A percentile compares a stretch with the other conserved stretches of the same genome.
Evolutionary conservation across 2,888 invertebrate species (phyloP).

Genomic region (Temnothorax ravouxi): DNA sequence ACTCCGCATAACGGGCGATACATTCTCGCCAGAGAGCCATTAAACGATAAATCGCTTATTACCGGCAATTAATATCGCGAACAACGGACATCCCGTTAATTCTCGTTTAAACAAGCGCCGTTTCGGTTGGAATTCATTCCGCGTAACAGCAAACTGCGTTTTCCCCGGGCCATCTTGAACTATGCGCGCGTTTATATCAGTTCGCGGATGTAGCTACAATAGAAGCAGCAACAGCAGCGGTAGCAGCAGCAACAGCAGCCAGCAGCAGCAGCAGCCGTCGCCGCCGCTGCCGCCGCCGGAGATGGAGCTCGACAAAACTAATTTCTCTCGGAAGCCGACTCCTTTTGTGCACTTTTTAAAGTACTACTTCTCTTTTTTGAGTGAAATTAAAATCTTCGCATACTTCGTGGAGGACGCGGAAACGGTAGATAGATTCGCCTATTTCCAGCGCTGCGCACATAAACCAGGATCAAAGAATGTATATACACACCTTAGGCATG

Average conservation of each 20-base stretch:
- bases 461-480: slow-evolving; percentile 67
- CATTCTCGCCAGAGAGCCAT: slow-evolving; percentile 36
- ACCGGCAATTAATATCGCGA: slow-evolving; percentile 57
- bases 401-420: slow-evolving; percentile 3
- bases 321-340: slow-evolving; percentile 47
- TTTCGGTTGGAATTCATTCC: slow-evolving; percentile 42
- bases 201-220: slow-evolving; percentile 34
- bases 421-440: neutral
- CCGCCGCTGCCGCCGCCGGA: slow-evolving; percentile 8
- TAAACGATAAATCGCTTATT: slow-evolving; percentile 63
- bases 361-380: slow-evolving; percentile 37
- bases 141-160: slow-evolving; percentile 39
- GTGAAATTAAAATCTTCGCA: slow-evolving; percentile 57
- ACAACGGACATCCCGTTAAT: slow-evolving; percentile 47
- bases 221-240: neutral
- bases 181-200: slow-evolving; percentile 44
- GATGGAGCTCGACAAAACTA: slow-evolving; percentile 52
- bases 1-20: slow-evolving; percentile 11
- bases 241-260: neutral
- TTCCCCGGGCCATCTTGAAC: slow-evolving; percentile 39
- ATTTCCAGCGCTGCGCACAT: slow-evolving; percentile 31
- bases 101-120: slow-evolving; percentile 46
- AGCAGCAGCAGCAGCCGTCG: neutral
- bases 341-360: slow-evolving; percentile 33
- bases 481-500: slow-evolving; percentile 52